A percentile compares a stretch with the other conserved stretches of the same genome.
phyloP scores from a whole-genome alignment of 53 echinoderm and acorn worm genomes.

The Pentamera pediparva region DNA sequence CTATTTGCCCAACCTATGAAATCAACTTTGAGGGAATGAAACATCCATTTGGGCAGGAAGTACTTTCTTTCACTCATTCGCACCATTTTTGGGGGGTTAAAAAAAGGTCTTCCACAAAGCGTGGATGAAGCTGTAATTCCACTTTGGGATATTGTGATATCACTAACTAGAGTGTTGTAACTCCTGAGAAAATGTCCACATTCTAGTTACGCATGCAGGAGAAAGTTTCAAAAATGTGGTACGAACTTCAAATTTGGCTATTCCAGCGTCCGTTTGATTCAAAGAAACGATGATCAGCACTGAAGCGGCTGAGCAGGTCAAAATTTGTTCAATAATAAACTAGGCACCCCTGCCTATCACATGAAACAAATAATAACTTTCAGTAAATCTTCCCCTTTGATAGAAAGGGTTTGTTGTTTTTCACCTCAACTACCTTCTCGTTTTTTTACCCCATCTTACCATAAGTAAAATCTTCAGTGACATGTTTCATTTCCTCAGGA shows the following conservation, averaged over 20 bases:
- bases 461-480: too few species aligned
- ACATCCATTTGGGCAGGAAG: too few species aligned
- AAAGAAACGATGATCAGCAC: background rate
- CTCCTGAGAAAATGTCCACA: background rate
- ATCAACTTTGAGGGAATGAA: background rate
- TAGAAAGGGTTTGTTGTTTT: background rate
- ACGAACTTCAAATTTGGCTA: too few species aligned
- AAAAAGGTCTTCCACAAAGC: too few species aligned
- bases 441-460: background rate
- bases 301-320: background rate
- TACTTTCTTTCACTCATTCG: too few species aligned
- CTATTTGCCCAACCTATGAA: background rate
- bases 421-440: background rate
- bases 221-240: too few species aligned
- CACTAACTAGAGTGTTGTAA: background rate
- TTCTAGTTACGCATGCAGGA: too few species aligned
- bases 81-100: too few species aligned
- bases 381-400: background rate
- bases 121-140: too few species aligned
- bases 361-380: background rate
- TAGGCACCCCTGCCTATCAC: background rate
- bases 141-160: background rate
- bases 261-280: background rate
- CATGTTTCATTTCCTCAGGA: too few species aligned
- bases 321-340: background rate